Evolutionary conservation across 2,888 invertebrate genomes (phyloP), one percentile per base, ranked within the genome.

Genomic region (Aricia artaxerxes): DNA sequence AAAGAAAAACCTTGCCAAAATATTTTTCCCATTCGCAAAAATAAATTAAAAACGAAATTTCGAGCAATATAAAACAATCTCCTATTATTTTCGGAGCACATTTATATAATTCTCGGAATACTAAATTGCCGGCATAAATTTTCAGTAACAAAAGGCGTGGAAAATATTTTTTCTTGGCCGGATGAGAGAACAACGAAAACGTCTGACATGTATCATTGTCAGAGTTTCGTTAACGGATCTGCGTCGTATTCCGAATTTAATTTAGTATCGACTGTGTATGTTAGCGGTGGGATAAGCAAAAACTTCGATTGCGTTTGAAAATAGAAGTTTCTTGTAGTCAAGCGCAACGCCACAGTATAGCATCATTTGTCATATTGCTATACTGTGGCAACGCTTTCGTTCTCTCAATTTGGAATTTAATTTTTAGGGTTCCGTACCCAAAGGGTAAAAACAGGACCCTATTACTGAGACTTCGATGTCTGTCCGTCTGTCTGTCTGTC

Each of bases 171-270:
- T 78, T 76, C 64, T 78, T 79, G 60, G 57, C 60, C 78, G 38
- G 72, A 78, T 73, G 72, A 72, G 53, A 40, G 78, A 72, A 16
- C 35, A 80, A 76, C 78, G 73, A 80, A 78, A 80, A 73, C 49
- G 79, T 78, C 80, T 80, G 82, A 81, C 81, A 84, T 82, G 79
- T 82, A 81, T 84, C 82, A 82, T 79, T 82, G 81, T 82, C 83
- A 82, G 79, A 80, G n/a, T 61, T 73, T 60, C 44, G 24, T 44
- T 60, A 57, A 78, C 61, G 73, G 40, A 78, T 7, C 73, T 73
- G 38, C 60, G 16, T 60, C 31, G 6, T 24, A 64, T 69, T 35
- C 35, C 1, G 35, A 49, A 61, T 24, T 24, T 6, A 64, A 64
- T 11, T 64, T 31, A 31, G 11, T 31, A 64, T 31, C 64, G 4